Evolutionary conservation across 2,888 invertebrate genomes (phyloP), one percentile per base, ranked within the genome.

Genomic region (Tortrix viridana): DNA sequence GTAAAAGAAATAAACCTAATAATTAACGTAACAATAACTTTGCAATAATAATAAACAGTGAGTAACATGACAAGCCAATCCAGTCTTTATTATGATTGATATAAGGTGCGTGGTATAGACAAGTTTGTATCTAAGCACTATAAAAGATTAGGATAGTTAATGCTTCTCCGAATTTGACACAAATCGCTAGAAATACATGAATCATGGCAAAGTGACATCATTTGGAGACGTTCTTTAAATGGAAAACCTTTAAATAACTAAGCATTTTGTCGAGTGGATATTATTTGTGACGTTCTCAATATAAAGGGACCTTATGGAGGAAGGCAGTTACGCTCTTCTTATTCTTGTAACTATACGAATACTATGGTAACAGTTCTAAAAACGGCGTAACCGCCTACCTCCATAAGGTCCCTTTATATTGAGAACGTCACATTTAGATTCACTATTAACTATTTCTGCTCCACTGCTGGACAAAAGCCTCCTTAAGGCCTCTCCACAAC

Each of bases 191-290:
- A 41, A 53, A 41, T 53, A 52, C 46, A 26, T 59, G 44, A 59
- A 59, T 59, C 59, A 52, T 52, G 52, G 52, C 26, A 41, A 49
- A 32, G 37, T 59, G 46, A 46, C 44, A 37, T 53, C 47, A 47
- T n/a, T 38, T 18, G 38, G 23, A 19, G 19, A 46, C 32, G 7
- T 26, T 49, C 32, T 49, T 12, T 49, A 19, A 6, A 32, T 32
- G 32, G 32, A 32, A 12, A 26, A 32, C 18, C 18, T 26, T 49
- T 49, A 6, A 23, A 16, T 48, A 48, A 48, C n/a, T 48, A 26
- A 18, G 5, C 5, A 2, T 26, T 26, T 26, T 26, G 26, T 26
- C 26, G 9, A 7, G 26, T 26, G 26, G 26, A 3, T 26, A 12
- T 26, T n/a, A n/a, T n/a, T n/a, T n/a, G n/a, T n/a, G n/a, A n/a